phyloP scores from a whole-genome alignment of 2,797 vertebrate species.

The Xiphorhynchus erythropygius region DNA sequence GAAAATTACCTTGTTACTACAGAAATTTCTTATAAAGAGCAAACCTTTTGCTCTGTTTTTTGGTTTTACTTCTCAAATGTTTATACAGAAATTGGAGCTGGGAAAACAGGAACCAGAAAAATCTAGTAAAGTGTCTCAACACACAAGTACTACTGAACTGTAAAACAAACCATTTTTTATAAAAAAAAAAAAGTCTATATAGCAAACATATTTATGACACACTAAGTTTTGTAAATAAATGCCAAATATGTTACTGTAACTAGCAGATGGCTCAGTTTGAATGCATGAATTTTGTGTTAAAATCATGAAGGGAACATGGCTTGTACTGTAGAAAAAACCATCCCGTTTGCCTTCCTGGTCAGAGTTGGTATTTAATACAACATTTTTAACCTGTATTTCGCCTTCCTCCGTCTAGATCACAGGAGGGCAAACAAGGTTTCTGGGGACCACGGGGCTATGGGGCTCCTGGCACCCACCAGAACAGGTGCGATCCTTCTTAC shows the following conservation, averaged over 20 bases:
- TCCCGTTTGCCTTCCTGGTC: not conserved
- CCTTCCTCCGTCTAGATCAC: not conserved
- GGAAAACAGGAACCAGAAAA: not conserved
- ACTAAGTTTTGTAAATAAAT: constrained; percentile 4
- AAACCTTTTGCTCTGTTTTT: not conserved
- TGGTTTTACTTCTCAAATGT: not conserved
- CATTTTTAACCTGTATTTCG: not conserved
- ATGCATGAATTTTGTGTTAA: not conserved
- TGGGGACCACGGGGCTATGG: fast-evolving
- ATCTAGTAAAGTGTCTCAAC: not conserved
- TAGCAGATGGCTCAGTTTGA: constrained; percentile 18
- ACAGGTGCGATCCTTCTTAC: not conserved
- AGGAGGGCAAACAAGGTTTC: not conserved
- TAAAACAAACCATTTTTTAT: not conserved
- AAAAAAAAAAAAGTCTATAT: not conserved
- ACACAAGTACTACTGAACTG: not conserved
- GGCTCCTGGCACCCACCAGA: not conserved
- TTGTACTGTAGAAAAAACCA: not conserved
- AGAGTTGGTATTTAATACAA: not conserved
- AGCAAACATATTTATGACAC: not conserved
- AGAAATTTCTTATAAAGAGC: not conserved
- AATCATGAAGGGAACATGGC: not conserved
- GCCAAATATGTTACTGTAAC: not conserved
- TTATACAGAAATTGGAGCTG: not conserved
- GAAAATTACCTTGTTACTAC: not conserved